Percentiles rank a stretch among this genome's conserved stretches.
Evolutionary conservation across 2,797 vertebrate species (phyloP).

Genomic region (Diceros bicornis): DNA sequence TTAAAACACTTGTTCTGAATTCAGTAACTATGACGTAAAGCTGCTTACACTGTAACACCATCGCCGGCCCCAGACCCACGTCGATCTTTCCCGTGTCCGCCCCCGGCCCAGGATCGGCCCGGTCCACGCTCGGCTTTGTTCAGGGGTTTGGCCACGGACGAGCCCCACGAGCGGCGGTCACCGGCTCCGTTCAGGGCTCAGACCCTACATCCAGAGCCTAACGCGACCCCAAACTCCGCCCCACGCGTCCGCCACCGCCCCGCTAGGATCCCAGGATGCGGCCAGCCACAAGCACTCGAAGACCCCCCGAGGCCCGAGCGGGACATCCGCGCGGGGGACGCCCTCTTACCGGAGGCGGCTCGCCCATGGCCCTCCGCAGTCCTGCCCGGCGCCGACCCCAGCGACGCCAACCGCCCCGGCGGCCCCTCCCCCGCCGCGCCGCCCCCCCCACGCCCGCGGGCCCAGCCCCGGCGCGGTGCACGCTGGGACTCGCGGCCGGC

Average conservation of each 20-base stretch:
- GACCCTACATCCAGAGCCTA: too few species aligned
- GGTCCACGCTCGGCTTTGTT: not conserved
- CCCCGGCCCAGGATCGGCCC: too few species aligned
- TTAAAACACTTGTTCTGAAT: not conserved
- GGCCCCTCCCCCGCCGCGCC: rapidly evolving
- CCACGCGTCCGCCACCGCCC: too few species aligned
- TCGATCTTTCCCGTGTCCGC: too few species aligned
- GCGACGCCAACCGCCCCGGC: rapidly evolving
- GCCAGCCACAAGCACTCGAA: not conserved
- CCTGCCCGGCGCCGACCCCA: not conserved
- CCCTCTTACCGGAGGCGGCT: conserved; percentile 63
- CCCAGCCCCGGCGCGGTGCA: not conserved
- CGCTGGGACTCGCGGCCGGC: not conserved
- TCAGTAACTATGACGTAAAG: not conserved
- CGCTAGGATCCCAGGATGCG: too few species aligned
- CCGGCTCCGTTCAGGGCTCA: not conserved
- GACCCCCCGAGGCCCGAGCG: not conserved
- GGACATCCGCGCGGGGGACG: not conserved
- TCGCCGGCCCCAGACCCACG: too few species aligned
- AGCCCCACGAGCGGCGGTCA: not conserved
- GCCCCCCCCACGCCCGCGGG: rapidly evolving
- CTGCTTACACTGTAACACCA: not conserved
- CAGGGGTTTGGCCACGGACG: not conserved
- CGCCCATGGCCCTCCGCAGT: not conserved
- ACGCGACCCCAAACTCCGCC: not conserved